phyloP scores from a whole-genome alignment of 1,140 invertebrate species.

The Halesus radiatus region DNA sequence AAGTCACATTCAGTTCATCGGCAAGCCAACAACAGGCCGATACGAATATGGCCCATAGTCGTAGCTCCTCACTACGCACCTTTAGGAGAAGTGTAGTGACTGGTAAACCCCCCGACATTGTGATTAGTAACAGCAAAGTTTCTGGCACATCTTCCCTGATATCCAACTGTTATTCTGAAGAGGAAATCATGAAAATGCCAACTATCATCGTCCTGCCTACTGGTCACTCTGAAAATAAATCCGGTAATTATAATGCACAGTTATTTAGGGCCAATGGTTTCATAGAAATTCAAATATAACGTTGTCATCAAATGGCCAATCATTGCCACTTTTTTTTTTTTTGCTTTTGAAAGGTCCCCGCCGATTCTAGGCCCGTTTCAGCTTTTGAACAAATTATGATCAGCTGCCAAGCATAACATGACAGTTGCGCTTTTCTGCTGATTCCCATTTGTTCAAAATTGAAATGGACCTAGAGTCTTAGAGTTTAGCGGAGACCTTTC shows the following conservation, averaged over 20 bases:
- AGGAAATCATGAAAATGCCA: conserved; percentile 52
- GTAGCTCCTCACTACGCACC: neutral
- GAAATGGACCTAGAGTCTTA: no score
- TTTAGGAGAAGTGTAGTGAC: conserved; percentile 29
- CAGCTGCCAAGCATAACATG: no score
- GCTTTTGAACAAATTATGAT: no score
- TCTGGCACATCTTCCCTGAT: neutral
- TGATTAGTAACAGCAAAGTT: conserved; percentile 44
- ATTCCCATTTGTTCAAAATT: no score
- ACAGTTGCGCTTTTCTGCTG: no score
- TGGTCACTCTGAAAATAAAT: neutral
- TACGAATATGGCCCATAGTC: neutral
- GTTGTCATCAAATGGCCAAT: no score
- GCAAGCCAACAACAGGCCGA: neutral
- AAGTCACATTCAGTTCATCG: neutral
- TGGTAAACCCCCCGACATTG: conserved; percentile 47
- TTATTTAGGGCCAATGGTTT: no score
- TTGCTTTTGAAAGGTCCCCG: no score
- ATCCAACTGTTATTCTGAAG: conserved; percentile 19
- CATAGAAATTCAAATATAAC: no score
- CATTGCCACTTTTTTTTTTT: no score
- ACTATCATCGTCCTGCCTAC: conserved; percentile 40
- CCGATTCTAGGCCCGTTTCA: no score
- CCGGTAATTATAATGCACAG: conserved; percentile 9
- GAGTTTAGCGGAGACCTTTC: no score